Evolutionary conservation across 2,888 invertebrate genomes (phyloP).

Genomic region (Agrochola circellaris): DNA sequence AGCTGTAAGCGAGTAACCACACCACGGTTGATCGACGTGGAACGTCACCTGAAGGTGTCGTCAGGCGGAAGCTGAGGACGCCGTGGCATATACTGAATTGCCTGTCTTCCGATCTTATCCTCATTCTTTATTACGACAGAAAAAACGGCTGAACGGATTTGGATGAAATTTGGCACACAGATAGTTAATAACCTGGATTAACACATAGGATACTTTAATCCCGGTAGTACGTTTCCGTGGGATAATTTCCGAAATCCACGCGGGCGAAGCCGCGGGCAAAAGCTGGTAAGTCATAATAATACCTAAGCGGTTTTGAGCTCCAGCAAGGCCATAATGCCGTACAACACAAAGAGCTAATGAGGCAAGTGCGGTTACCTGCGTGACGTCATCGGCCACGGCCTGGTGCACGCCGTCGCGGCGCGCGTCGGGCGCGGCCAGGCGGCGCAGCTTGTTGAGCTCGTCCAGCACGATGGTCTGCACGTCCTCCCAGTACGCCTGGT

Average conservation of each 20-base stretch:
- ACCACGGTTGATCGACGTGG: neutral
- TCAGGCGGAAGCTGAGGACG: too few species aligned
- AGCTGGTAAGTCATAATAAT: too few species aligned
- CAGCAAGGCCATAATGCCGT: neutral
- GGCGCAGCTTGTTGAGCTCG: slow-evolving; percentile 96
- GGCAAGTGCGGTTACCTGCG: slow-evolving; percentile 77
- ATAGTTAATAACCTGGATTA: too few species aligned
- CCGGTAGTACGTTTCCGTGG: too few species aligned
- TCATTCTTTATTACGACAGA: too few species aligned
- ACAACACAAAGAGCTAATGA: neutral
- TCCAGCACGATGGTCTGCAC: slow-evolving; percentile 98
- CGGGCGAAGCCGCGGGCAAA: too few species aligned
- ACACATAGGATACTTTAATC: too few species aligned
- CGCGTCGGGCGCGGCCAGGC: slow-evolving; percentile 91
- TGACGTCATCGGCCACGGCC: slow-evolving; percentile 97
- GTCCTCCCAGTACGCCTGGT: slow-evolving; percentile 98
- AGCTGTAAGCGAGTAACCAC: neutral
- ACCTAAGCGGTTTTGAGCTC: neutral
- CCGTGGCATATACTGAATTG: too few species aligned
- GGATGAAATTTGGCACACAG: too few species aligned
- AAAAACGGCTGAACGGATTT: too few species aligned
- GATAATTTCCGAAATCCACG: too few species aligned
- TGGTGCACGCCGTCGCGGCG: slow-evolving; percentile 96
- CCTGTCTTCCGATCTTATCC: too few species aligned
- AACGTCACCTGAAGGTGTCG: neutral